Evolutionary conservation across 2,888 invertebrate species (phyloP).

Genomic region (Alloscopus bannaensis): DNA sequence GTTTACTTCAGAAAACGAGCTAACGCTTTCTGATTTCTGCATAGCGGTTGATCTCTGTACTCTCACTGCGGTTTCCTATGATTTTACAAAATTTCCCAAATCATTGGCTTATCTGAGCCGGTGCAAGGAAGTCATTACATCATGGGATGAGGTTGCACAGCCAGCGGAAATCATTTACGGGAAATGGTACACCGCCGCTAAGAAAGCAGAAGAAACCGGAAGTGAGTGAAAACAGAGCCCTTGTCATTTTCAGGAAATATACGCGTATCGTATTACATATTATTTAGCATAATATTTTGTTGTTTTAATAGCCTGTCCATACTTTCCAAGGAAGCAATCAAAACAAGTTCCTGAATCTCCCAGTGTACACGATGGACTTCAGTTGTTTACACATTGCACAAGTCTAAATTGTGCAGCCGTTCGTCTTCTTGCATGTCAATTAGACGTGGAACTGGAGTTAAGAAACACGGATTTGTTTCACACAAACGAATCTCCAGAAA

Average conservation of each 20-base stretch:
- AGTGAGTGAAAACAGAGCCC: neutral
- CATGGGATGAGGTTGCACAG: conserved; percentile 77
- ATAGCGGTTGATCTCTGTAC: too few species aligned
- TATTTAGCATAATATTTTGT: too few species aligned
- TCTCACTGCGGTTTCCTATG: too few species aligned
- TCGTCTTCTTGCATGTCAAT: neutral
- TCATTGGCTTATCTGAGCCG: conserved; percentile 81
- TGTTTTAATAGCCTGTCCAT: neutral
- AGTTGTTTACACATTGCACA: neutral
- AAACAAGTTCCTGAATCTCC: neutral
- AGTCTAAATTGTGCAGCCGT: neutral
- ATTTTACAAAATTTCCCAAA: conserved; percentile 84
- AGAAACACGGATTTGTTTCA: neutral
- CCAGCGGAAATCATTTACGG: conserved; percentile 72
- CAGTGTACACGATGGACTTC: neutral
- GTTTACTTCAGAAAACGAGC: too few species aligned
- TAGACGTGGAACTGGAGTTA: neutral
- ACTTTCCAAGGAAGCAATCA: neutral
- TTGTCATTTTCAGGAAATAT: too few species aligned
- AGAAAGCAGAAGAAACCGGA: conserved; percentile 2
- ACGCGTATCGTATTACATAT: too few species aligned
- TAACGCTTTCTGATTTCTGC: too few species aligned
- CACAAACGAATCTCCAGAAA: neutral
- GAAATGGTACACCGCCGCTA: conserved; percentile 64
- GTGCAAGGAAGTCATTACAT: conserved; percentile 79